Base-by-base conservation (phyloP, 23 tunicate species). In the Styela plicata region DNA sequence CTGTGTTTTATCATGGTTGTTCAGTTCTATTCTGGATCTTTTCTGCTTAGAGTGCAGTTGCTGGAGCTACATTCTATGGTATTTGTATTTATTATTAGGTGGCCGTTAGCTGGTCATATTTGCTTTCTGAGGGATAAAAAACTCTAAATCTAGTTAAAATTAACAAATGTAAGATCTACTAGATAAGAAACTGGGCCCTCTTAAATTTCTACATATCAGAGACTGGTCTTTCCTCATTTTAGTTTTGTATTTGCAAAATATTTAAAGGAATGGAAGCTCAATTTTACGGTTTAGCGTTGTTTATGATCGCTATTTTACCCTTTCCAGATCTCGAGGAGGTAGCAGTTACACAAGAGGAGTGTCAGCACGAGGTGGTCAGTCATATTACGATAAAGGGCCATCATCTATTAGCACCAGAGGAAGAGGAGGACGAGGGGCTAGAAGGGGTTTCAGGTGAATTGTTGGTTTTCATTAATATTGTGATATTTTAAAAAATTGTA, bases 371-470 rank as follows among this genome's bases (percentile, higher is more conserved):
- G 78, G 78, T 22, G 44, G 44, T 1, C 78, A 1, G 0, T n/a
- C 44, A 23, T 18, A 23, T 73, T 32, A 73, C 26, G 37, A 31
- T 16, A 34, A n/a, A 34, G 52, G 78, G 0, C n/a, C 20, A n/a
- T 7, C 25, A 17, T 23, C 78, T 31, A n/a, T 31, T 17, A 32
- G 78, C 16, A 31, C 26, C 10, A 25, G 78, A 24, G 78, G 78
- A 7, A 10, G 70, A 31, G 78, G 78, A 2, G 28, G n/a, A 31
- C 25, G 78, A 25, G 25, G 44, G 16, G 1, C 78, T 16, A 34
- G 78, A n/a, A 73, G 78, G 28, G 78, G 78, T 23, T 73, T 73
- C 52, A 31, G 78, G 78, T 73, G n/a, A n/a, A n/a, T n/a, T n/a
- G n/a, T n/a, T n/a, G n/a, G n/a, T n/a, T n/a, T n/a, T n/a, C n/a